Base-by-base conservation (phyloP, 2,888 invertebrate genomes). In the Dichetophora obliterata region DNA sequence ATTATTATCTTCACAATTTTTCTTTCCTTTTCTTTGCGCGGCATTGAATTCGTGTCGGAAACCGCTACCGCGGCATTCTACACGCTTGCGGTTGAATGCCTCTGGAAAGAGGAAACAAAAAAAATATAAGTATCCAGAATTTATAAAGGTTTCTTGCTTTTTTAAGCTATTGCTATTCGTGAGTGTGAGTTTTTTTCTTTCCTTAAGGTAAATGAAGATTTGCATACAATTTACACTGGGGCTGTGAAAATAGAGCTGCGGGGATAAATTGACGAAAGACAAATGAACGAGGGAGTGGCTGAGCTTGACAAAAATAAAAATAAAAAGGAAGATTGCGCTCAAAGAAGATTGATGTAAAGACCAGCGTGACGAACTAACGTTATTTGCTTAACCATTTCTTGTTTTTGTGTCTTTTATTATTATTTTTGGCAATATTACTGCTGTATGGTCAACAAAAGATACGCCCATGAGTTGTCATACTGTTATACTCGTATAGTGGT, bases 21-120 rank as follows among this genome's bases (percentile, higher is more conserved):
- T 27, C n/a, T 5, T 31, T 61, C 5, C 27, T 3, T 63, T 31
- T 14, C 37, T 31, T 27, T 66, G n/a, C 50, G 24, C 68, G 68
- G 48, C 68, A 68, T 68, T 68, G 68, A 68, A 68, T 48, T 68
- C 68, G 68, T 68, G 68, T 68, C 68, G 68, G 68, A 68, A 68
- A 68, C 48, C 68, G 68, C 68, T 68, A 68, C 68, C 68, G 68
- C 68, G 48, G 68, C 68, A 68, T 68, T 68, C 68, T 68, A 68
- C 68, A 68, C 68, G 68, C 68, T 68, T 68, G 68, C 68, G 68
- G 68, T 68, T 50, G 68, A 68, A 50, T 68, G 68, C 50, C 68
- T 68, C 8, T 50, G 48, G 31, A 37, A 19, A 31, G 31, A 14
- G 34, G 11, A 11, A 22, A 54, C 16, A 63, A 34, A 63, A 63